A percentile compares a stretch with the other conserved stretches of the same genome.
These are phyloP conservation scores for Rhaphigaster nebulosa DNA, from an alignment of 2,888 invertebrate species.

Conservation along the genomic window DNA sequence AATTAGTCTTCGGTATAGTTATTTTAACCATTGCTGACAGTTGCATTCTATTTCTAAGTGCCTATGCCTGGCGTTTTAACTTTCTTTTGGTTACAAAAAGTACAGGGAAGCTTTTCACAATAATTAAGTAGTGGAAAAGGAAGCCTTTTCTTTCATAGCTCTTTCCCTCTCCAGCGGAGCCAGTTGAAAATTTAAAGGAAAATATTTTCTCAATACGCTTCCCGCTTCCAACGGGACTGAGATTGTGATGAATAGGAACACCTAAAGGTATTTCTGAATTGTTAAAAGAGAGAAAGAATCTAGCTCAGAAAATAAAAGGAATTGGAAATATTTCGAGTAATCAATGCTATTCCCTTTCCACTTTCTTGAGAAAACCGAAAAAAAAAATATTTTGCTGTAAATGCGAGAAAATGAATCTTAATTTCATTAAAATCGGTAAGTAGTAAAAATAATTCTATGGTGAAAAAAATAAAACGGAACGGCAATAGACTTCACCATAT, in stretches of 20 bases:
- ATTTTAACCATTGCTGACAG: not conserved
- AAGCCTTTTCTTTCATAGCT: conserved; percentile 11
- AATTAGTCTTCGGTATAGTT: not conserved
- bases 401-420: not conserved
- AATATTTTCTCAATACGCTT: not conserved
- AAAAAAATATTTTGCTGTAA: not conserved
- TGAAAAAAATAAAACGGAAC: no score
- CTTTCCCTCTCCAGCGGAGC: not conserved
- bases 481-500: no score
- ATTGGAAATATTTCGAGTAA: not conserved
- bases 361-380: not conserved
- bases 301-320: not conserved
- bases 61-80: not conserved
- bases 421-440: not conserved
- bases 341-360: not conserved
- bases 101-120: not conserved
- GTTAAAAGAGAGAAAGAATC: not conserved
- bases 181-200: conserved; percentile 9
- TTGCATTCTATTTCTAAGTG: not conserved
- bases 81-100: not conserved
- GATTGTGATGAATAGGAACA: not conserved
- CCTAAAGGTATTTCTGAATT: conserved; percentile 5
- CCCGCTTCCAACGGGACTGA: not conserved
- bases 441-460: no score
- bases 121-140: conserved; percentile 8